Evolutionary conservation across 2,888 invertebrate species (phyloP).

Genomic region (Chrysolina americana): DNA sequence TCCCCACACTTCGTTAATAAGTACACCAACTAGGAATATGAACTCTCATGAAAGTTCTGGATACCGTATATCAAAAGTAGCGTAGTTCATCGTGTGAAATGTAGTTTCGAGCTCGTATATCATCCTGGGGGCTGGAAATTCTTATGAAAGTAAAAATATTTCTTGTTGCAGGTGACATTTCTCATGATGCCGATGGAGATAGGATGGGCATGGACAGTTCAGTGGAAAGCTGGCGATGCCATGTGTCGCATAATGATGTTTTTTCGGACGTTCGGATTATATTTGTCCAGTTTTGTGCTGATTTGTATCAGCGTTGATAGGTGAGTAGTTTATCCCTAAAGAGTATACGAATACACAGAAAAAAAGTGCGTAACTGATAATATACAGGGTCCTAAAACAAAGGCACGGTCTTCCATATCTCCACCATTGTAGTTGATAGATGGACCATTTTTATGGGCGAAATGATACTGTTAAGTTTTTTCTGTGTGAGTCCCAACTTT

Average conservation of each 20-base stretch:
- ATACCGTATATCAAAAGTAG: not conserved
- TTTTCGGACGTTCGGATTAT: slow-evolving; percentile 89
- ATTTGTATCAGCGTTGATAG: slow-evolving; percentile 92
- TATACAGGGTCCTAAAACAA: too few species aligned
- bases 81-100: not conserved
- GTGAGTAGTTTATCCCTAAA: slow-evolving; percentile 72
- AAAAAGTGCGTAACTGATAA: too few species aligned
- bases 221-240: slow-evolving; percentile 88
- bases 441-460: too few species aligned
- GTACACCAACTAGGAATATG: not conserved
- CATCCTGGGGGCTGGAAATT: not conserved
- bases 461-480: too few species aligned
- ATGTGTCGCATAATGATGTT: slow-evolving; percentile 91
- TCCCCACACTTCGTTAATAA: too few species aligned
- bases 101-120: not conserved
- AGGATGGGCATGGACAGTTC: slow-evolving; percentile 89
- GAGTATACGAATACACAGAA: too few species aligned
- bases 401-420: too few species aligned
- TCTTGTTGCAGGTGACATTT: slow-evolving; percentile 80
- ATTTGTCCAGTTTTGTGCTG: slow-evolving; percentile 88
- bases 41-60: not conserved
- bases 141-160: not conserved
- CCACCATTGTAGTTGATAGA: too few species aligned
- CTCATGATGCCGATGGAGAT: slow-evolving; percentile 94
- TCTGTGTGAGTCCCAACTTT: too few species aligned